Base-by-base conservation (phyloP, 2,888 invertebrate genomes). In the Iselma pallidipennis region DNA sequence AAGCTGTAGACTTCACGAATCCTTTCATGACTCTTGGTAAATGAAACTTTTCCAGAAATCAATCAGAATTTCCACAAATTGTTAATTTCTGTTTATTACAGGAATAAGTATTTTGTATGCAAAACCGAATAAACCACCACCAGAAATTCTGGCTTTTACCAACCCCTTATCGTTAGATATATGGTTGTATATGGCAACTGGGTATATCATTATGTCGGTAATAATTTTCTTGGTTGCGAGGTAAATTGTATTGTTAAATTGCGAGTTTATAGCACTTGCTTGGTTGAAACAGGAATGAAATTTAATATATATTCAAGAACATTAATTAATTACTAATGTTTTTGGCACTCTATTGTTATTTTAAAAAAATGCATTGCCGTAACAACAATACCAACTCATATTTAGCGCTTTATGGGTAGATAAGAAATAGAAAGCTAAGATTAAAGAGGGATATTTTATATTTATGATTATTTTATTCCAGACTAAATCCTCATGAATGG, bases 1-100 rank as follows among this genome's bases (percentile, higher is more conserved):
- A 89, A 67, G 90, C 89, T 31, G 95, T 95, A 16, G 96, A 96
- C 81, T 97, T 97, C 80, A 95, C 96, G 0, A 95, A 95, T 83
- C 98, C 98, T 0, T 99, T 98, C 82, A 97, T 99, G 95, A 96
- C 95, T 71, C 83, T 98, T 65, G 95, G 94, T 84, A 78, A 82
- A 79, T 74, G 67, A 7, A 16, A 14, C 10, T 1, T n/a, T n/a
- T 55, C 48, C 23, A 9, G 48, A 14, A 48, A 48, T 49, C 33
- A 10, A 37, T 31, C 19, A 42, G n/a, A 25, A 55, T 29, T 14
- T 14, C 4, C 26, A 10, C 9, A 16, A 4, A 23, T 5, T 1
- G 4, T 6, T n/a, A 19, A 49, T 45, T 49, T 55, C 3, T 23
- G 4, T 37, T n/a, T 23, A 31, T 56, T 55, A 23, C 25, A 84